Base-by-base conservation (phyloP, 1,140 invertebrate genomes). In the Bombyx mori region DNA sequence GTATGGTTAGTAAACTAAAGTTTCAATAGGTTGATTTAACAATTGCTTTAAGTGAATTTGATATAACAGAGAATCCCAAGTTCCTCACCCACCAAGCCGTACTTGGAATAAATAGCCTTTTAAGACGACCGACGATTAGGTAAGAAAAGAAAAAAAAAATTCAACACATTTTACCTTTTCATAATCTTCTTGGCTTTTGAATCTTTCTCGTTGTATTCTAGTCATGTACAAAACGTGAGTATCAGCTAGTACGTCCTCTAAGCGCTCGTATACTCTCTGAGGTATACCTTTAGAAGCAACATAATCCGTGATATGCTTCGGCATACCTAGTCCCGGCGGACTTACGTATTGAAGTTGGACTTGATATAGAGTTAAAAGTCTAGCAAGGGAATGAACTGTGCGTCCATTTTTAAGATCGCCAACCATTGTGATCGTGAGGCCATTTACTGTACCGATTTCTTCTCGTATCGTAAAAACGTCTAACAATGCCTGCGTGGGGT, bases 201-300 rank as follows among this genome's bases (percentile, higher is more conserved):
- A 99, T 66, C 98, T 89, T 88, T 99, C 98, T 42, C 93, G 91
- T 82, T 99, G 98, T 69, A 99, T 99, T 63, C 98, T 90, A 0
- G 98, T 99, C 94, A 99, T 97, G 70, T 99, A 99, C 2, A 99
- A 79, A 10, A 99, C 97, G 89, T 99, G 98, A 6, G 97, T 98
- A 55, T 97, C 95, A 0, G 93, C 92, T 7, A 99, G 80, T 9
- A 95, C 96, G 49, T 95, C 92, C 79, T 99, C 95, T 48, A 99
- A 86, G 12, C 80, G 90, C 2, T 77, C 76, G 63, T 91, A 94
- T 52, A 92, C 90, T 83, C 95, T 92, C 85, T 98, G 97, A 6
- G 89, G 77, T 58, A 98, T 93, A 7, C 94, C 94, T 69, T 94
- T 95, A 1, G 91, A 88, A 0, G 89, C 75, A 1, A 99, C 92